These are phyloP conservation scores for Drosophila leonis DNA, from an alignment of 2,888 invertebrate species.

Conservation along the genomic window DNA sequence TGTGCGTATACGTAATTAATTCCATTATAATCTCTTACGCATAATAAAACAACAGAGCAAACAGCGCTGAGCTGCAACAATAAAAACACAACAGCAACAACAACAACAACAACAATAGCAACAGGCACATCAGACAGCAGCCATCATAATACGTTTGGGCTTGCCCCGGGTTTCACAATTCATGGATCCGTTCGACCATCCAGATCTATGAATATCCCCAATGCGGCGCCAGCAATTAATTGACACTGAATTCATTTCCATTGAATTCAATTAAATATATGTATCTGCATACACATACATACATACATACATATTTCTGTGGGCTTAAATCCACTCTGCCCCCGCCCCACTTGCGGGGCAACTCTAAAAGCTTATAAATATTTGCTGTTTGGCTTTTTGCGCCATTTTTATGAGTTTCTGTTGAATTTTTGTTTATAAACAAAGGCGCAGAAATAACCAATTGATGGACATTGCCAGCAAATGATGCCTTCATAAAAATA, in stretches of 20 bases:
- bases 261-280: slow-evolving; percentile 60
- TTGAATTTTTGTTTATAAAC: slow-evolving; percentile 71
- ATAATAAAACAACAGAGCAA: slow-evolving; percentile 69
- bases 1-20: slow-evolving; percentile 79
- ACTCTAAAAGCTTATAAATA: slow-evolving; percentile 62
- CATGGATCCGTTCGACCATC: slow-evolving; percentile 7
- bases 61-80: slow-evolving; percentile 36
- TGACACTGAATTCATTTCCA: slow-evolving; percentile 65
- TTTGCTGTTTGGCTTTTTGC: slow-evolving; percentile 55
- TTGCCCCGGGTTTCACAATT: slow-evolving; percentile 1
- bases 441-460: slow-evolving; percentile 47
- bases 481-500: slow-evolving; percentile 45
- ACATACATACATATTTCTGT: slow-evolving; percentile 13
- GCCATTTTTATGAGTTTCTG: slow-evolving; percentile 68
- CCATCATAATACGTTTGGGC: slow-evolving; percentile 47
- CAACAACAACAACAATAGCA: slow-evolving; percentile 6
- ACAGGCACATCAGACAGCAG: slow-evolving; percentile 18
- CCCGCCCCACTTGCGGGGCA: not conserved
- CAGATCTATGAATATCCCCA: slow-evolving; percentile 38
- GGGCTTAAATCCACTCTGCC: slow-evolving; percentile 19
- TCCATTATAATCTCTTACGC: slow-evolving; percentile 79
- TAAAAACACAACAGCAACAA: slow-evolving; percentile 10
- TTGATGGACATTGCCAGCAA: slow-evolving; percentile 56
- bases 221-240: slow-evolving; percentile 63
- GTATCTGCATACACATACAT: not conserved